Evolutionary conservation across 2,797 vertebrate genomes (phyloP).

Genomic region (Gymnoscopelus braueri): DNA sequence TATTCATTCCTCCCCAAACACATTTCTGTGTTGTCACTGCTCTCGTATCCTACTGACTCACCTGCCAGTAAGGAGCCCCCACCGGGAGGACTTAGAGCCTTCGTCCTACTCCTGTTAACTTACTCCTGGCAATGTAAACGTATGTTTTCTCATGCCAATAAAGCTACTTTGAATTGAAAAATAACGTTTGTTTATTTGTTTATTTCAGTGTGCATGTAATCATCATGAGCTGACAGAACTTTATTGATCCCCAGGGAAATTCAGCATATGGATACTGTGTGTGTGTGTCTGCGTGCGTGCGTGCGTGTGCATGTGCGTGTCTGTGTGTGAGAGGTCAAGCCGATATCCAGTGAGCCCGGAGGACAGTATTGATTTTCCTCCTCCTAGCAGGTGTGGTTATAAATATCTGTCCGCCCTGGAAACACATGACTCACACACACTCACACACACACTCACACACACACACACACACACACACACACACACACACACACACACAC

Average conservation of each 20-base stretch:
- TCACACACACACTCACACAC: conserved; percentile 1
- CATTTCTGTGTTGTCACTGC: no score
- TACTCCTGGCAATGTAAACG: no score
- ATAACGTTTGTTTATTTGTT: no score
- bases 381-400: conserved; percentile 40
- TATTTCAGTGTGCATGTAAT: no score
- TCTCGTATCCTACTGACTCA: no score
- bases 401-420: conserved; percentile 41
- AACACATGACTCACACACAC: conserved; percentile 14
- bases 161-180: no score
- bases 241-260: background rate
- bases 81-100: no score
- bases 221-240: no score
- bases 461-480: conserved; percentile 5
- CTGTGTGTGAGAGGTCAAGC: background rate
- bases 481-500: conserved; percentile 1
- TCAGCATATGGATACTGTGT: background rate
- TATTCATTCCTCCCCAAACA: no score
- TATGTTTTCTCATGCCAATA: no score
- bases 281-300: background rate
- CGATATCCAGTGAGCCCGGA: conserved; percentile 18
- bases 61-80: no score
- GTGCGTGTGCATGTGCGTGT: conserved; percentile 9
- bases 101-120: no score
- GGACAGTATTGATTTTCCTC: conserved; percentile 45